Evolutionary conservation across 2,113 vertebrate species (phyloP).

Genomic region (Nycticryphes semicollaris): DNA sequence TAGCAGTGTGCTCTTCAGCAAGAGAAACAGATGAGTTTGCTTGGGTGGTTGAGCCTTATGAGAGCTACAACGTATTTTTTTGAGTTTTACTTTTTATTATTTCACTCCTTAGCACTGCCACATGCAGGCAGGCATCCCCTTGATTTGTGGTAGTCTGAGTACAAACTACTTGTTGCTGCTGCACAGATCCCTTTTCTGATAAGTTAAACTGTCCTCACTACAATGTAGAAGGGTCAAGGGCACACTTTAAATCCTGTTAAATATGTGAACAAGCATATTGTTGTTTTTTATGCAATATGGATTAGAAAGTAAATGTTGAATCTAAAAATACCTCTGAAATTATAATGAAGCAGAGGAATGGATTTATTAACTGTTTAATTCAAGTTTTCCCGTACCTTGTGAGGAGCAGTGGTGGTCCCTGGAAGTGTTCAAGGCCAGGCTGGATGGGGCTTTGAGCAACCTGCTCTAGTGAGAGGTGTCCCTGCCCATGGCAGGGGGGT

Average conservation of each 20-base stretch:
- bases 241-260: not conserved
- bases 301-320: not conserved
- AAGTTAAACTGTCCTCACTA: not conserved
- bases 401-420: not conserved
- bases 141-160: not conserved
- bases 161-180: not conserved
- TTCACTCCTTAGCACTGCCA: accelerated
- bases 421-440: too few relatives aligned
- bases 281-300: not conserved
- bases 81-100: not conserved
- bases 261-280: accelerated
- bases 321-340: not conserved
- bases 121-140: accelerated
- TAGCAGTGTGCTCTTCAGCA: not conserved
- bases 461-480: too few relatives aligned
- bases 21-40: not conserved
- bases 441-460: too few relatives aligned
- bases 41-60: not conserved
- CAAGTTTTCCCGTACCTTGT: not conserved
- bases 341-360: not conserved
- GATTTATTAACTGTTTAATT: not conserved
- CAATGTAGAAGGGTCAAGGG: not conserved
- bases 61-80: accelerated
- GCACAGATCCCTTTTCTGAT: not conserved
- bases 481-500: too few relatives aligned